These are phyloP conservation scores for Nematopogon swammerdamellus DNA, from an alignment of 2,888 invertebrate species.

Conservation along the genomic window DNA sequence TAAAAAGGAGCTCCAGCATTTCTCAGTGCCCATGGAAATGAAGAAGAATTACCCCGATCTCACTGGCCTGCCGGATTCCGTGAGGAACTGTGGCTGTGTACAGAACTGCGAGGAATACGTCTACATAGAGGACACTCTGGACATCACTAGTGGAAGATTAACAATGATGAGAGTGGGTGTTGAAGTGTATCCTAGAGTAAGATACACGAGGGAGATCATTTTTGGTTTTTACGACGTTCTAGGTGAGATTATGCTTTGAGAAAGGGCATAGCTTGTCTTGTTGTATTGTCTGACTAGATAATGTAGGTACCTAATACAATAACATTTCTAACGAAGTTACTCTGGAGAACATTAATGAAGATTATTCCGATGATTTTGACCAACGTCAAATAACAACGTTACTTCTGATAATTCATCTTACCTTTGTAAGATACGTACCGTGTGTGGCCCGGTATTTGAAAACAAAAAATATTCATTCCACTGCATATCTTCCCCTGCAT, in stretches of 20 bases:
- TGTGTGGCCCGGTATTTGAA: too few species aligned
- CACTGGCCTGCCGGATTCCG: conserved; percentile 23
- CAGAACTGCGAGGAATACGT: conserved; percentile 34
- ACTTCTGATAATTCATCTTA: too few species aligned
- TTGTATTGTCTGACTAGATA: too few species aligned
- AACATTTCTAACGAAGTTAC: too few species aligned
- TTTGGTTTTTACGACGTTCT: conserved; percentile 69
- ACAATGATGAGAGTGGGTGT: conserved; percentile 46
- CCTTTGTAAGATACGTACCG: too few species aligned
- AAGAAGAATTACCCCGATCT: conserved; percentile 15
- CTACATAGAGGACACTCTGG: conserved; percentile 30
- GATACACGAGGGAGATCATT: conserved; percentile 63
- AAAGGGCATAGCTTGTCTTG: too few species aligned
- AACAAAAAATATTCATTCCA: too few species aligned
- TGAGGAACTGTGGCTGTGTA: conserved; percentile 33
- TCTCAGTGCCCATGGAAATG: conserved; percentile 24
- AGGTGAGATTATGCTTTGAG: conserved; percentile 47
- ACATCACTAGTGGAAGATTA: conserved; percentile 15
- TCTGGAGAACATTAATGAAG: too few species aligned
- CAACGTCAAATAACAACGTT: too few species aligned
- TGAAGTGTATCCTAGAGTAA: conserved; percentile 64
- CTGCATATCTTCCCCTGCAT: too few species aligned
- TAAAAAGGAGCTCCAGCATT: conserved; percentile 27
- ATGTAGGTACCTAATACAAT: too few species aligned
- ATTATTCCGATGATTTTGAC: too few species aligned